Conservation (phyloP, 1,140 invertebrate species). For the Meloidogyne chitwoodi region DNA sequence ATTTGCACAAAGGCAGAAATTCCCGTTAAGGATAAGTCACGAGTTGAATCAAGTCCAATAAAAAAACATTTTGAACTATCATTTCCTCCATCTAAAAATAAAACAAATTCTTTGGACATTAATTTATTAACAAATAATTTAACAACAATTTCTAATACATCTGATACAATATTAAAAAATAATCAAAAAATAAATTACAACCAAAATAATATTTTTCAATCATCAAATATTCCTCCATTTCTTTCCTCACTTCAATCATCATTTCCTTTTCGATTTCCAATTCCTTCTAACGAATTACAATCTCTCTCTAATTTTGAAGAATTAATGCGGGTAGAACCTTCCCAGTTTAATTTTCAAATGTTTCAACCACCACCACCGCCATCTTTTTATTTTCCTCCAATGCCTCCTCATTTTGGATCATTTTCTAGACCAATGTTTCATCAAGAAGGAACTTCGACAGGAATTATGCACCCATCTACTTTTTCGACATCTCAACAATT, state of each 20-base stretch:
- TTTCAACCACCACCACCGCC: background rate
- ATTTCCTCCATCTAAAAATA: background rate
- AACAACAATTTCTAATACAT: background rate
- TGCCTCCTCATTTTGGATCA: background rate
- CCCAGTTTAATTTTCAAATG: background rate
- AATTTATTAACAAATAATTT: background rate
- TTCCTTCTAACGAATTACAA: background rate
- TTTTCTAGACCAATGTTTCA: background rate
- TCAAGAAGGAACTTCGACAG: background rate
- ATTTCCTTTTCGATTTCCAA: background rate
- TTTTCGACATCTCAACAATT: background rate
- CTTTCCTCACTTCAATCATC: background rate
- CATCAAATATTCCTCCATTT: background rate
- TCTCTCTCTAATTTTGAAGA: background rate
- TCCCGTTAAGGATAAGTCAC: background rate
- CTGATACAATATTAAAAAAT: background rate
- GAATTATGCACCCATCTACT: background rate
- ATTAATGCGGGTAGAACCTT: background rate
- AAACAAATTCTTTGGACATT: background rate
- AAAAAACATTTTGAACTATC: background rate
- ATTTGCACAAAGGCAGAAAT: background rate
- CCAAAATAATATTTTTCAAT: background rate
- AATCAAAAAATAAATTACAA: background rate
- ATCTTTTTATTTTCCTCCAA: background rate
- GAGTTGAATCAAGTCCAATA: background rate